A percentile compares a stretch with the other conserved stretches of the same genome.
Evolutionary conservation across 2,113 vertebrate species (phyloP).

Genomic region (Donacobius atricapilla): DNA sequence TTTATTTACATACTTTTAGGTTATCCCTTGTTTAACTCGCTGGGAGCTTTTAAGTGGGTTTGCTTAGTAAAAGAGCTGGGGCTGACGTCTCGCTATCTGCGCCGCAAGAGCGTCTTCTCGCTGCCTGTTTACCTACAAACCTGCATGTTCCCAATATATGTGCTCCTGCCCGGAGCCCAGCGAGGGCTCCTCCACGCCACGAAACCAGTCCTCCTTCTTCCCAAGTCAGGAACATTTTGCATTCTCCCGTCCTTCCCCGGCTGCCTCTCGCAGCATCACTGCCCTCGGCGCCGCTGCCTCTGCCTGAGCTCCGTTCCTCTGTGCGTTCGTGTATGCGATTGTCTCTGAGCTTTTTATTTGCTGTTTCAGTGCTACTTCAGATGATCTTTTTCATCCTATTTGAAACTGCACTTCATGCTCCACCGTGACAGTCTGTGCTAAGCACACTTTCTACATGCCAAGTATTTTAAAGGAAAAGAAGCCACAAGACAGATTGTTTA

Average conservation of each 20-base stretch:
- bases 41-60: not conserved
- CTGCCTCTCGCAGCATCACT: not conserved
- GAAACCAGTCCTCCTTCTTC: not conserved
- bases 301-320: not conserved
- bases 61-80: conserved; percentile 32
- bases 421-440: not conserved
- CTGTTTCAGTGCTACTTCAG: not conserved
- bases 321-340: rapidly evolving
- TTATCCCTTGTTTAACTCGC: conserved; percentile 26
- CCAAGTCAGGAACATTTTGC: not conserved
- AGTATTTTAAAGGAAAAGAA: not conserved
- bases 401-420: not conserved
- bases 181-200: not conserved
- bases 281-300: not conserved
- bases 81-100: not conserved
- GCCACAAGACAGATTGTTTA: not conserved
- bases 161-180: not conserved
- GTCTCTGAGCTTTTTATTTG: not conserved
- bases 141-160: not conserved
- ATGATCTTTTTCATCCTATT: not conserved
- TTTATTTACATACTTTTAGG: conserved; percentile 7
- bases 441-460: not conserved
- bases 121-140: not conserved
- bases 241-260: not conserved
- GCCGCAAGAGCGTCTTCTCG: not conserved